Percentiles rank a stretch among this genome's conserved stretches.
phyloP scores from a whole-genome alignment of 2,113 vertebrate genomes.

The Etheostoma cragini region DNA sequence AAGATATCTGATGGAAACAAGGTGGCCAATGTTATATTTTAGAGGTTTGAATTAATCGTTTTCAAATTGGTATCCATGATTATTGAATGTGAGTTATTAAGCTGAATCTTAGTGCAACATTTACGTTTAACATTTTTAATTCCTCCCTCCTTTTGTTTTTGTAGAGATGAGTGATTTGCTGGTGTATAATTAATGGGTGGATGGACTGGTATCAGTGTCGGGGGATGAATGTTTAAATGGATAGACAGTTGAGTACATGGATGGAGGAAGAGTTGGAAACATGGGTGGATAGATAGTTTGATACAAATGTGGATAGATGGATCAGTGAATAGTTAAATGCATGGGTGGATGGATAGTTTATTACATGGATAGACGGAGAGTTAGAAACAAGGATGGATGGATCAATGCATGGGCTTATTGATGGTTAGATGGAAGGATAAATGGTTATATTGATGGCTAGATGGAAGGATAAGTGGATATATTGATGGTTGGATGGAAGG shows the following conservation, averaged over 20 bases:
- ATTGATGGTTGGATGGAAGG: neutral
- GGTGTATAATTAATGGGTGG: too few species aligned
- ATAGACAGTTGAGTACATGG: neutral
- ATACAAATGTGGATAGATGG: neutral
- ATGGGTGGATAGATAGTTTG: neutral
- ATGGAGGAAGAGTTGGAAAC: neutral
- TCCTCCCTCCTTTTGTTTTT: too few species aligned
- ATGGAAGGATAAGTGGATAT: neutral
- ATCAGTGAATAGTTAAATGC: neutral
- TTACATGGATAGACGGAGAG: too few species aligned
- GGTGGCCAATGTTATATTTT: neutral
- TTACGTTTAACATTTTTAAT: too few species aligned
- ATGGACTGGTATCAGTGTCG: too few species aligned
- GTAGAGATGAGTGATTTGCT: too few species aligned
- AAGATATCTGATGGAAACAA: neutral
- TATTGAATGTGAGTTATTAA: too few species aligned
- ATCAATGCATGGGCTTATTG: too few species aligned
- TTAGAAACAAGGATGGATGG: neutral
- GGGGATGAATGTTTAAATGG: too few species aligned
- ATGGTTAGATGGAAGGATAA: neutral
- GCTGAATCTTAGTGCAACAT: too few species aligned
- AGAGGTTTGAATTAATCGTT: too few species aligned
- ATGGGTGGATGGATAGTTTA: neutral
- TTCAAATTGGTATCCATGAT: too few species aligned
- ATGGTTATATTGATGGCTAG: neutral